Evolutionary conservation across 1,140 invertebrate species (phyloP).

Genomic region (Glossosoma conforme): DNA sequence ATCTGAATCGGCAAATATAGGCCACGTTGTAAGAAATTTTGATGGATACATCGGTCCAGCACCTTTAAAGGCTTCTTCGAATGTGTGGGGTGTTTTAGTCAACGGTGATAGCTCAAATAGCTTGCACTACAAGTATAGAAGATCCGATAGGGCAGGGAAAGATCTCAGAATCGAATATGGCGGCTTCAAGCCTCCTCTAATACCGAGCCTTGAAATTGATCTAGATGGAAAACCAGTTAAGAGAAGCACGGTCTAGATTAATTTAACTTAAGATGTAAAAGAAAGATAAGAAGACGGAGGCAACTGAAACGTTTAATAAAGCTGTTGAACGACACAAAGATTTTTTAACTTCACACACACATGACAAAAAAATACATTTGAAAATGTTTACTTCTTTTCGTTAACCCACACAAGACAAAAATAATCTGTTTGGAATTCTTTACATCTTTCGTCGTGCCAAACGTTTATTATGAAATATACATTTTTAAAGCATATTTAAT

Average conservation of each 20-base stretch:
- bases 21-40: slow-evolving; percentile 9
- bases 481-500: too few relatives aligned
- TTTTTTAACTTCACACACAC: too few relatives aligned
- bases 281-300: neutral
- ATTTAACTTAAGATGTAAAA: too few relatives aligned
- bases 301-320: too few relatives aligned
- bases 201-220: slow-evolving; percentile 75
- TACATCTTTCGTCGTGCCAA: too few relatives aligned
- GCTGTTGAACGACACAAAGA: too few relatives aligned
- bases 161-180: slow-evolving; percentile 73
- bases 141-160: slow-evolving; percentile 53
- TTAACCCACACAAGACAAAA: too few relatives aligned
- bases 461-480: too few relatives aligned
- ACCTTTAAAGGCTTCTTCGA: slow-evolving; percentile 35
- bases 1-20: neutral
- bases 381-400: too few relatives aligned
- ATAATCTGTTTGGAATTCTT: too few relatives aligned
- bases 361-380: too few relatives aligned
- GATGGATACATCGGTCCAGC: slow-evolving; percentile 44
- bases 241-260: slow-evolving; percentile 26
- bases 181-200: slow-evolving; percentile 71
- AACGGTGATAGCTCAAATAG: slow-evolving; percentile 6
- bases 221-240: slow-evolving; percentile 59
- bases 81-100: slow-evolving; percentile 7
- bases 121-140: slow-evolving; percentile 36